phyloP scores from a whole-genome alignment of 2,888 invertebrate species.

The Schizaphis graminum region DNA sequence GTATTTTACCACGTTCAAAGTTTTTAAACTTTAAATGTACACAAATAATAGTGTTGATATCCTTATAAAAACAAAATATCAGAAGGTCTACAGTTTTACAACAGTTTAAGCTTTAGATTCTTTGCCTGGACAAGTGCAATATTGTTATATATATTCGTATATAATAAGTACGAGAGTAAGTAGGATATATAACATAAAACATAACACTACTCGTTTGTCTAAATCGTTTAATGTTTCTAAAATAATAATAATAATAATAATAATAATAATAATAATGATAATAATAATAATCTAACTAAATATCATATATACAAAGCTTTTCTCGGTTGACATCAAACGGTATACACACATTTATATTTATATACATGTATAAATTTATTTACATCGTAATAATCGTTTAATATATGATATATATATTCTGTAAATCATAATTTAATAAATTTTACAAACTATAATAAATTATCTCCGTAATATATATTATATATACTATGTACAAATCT shows the following conservation, averaged over 20 bases:
- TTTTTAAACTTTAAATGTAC: not conserved
- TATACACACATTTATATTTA: slow-evolving; percentile 16
- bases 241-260: slow-evolving; percentile 62
- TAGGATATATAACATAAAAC: not conserved
- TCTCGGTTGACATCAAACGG: slow-evolving; percentile 31
- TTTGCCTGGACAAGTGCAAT: not conserved
- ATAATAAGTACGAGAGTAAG: not conserved
- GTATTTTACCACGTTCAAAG: not conserved
- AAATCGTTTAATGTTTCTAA: slow-evolving; percentile 65
- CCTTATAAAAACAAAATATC: not conserved
- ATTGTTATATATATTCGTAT: not conserved
- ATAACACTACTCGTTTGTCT: slow-evolving; percentile 33
- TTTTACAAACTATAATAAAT: slow-evolving; percentile 60
- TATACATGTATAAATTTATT: slow-evolving; percentile 30
- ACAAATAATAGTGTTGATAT: not conserved
- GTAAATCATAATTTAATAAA: slow-evolving; percentile 57
- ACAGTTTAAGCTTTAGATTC: not conserved
- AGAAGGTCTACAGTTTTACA: not conserved
- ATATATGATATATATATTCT: slow-evolving; percentile 18
- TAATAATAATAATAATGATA: slow-evolving; percentile 43
- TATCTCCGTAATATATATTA: slow-evolving; percentile 39
- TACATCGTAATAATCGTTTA: slow-evolving; percentile 42
- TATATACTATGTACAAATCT: slow-evolving; percentile 38
- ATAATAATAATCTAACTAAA: slow-evolving; percentile 55
- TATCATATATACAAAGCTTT: slow-evolving; percentile 62